Percentiles rank a stretch among this genome's conserved stretches.
phyloP scores from a whole-genome alignment of 2,888 invertebrate species.

The Heliconius charithonia region DNA sequence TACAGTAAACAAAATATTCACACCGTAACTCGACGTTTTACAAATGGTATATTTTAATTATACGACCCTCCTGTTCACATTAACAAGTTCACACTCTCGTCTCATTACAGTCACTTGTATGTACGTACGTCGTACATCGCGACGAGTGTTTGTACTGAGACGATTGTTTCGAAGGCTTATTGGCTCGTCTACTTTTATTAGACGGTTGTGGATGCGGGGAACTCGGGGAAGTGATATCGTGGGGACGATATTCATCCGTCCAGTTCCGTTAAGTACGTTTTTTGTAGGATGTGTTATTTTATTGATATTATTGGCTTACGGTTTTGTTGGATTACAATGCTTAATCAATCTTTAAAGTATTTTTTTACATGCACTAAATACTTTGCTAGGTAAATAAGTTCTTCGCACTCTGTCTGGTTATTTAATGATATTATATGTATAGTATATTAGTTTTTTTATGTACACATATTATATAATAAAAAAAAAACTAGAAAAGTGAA shows the following conservation, averaged over 20 bases:
- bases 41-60: slow-evolving; percentile 45
- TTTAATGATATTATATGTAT: too few relatives aligned
- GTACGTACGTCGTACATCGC: slow-evolving; percentile 21
- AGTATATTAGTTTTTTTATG: too few relatives aligned
- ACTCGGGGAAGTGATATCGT: slow-evolving; percentile 33
- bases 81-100: slow-evolving; percentile 38
- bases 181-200: slow-evolving; percentile 46
- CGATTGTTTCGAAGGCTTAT: slow-evolving; percentile 47
- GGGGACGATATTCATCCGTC: slow-evolving; percentile 10
- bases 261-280: slow-evolving; percentile 18
- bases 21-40: slow-evolving; percentile 5
- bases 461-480: too few relatives aligned
- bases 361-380: too few relatives aligned
- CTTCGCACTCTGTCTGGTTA: too few relatives aligned
- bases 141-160: slow-evolving; percentile 46
- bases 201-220: slow-evolving; percentile 35
- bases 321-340: not conserved
- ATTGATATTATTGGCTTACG: not conserved
- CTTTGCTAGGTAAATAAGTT: too few relatives aligned
- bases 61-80: slow-evolving; percentile 34
- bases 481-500: too few relatives aligned
- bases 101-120: slow-evolving; percentile 37
- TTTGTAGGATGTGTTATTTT: slow-evolving; percentile 1
- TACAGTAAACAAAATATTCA: slow-evolving; percentile 12
- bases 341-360: too few relatives aligned